These are phyloP conservation scores for Pseudorasbora parva DNA, from an alignment of 2,113 vertebrate genomes.

Conservation along the genomic window DNA sequence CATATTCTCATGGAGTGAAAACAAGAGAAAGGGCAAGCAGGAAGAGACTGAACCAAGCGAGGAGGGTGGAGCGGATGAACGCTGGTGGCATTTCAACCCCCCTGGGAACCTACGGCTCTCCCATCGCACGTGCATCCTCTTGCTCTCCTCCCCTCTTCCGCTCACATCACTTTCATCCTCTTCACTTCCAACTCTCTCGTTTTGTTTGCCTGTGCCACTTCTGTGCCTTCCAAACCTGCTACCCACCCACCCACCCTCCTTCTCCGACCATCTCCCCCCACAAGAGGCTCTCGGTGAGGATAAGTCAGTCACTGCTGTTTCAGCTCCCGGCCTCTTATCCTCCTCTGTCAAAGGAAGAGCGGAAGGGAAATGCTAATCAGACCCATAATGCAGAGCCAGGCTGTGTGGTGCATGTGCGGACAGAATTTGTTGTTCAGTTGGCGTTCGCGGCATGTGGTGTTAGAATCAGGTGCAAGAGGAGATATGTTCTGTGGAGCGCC, in stretches of 20 bases:
- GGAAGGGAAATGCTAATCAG: slow-evolving; percentile 39
- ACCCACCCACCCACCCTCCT: neutral
- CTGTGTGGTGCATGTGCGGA: neutral
- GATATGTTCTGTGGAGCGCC: neutral
- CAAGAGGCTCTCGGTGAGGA: slow-evolving; percentile 69
- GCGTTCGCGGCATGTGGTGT: neutral
- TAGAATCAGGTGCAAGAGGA: slow-evolving; percentile 26
- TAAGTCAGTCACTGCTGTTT: slow-evolving; percentile 78
- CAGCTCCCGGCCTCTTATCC: slow-evolving; percentile 63
- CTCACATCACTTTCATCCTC: slow-evolving; percentile 47
- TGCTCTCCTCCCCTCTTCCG: slow-evolving; percentile 7
- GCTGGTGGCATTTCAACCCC: slow-evolving; percentile 73
- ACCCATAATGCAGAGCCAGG: neutral
- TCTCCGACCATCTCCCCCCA: slow-evolving; percentile 51
- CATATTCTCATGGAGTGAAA: slow-evolving; percentile 4
- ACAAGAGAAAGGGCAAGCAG: neutral
- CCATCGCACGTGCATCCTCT: slow-evolving; percentile 18
- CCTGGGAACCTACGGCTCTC: slow-evolving; percentile 67
- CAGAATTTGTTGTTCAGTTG: neutral
- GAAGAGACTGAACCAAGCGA: neutral
- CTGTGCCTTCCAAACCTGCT: slow-evolving; percentile 24
- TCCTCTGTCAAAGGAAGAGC: slow-evolving; percentile 19
- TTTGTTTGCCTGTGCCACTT: slow-evolving; percentile 42
- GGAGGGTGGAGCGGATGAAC: slow-evolving; percentile 39
- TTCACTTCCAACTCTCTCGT: neutral